Evolutionary conservation across 2,113 vertebrate species (phyloP).

Genomic region (Macquaria australasica): DNA sequence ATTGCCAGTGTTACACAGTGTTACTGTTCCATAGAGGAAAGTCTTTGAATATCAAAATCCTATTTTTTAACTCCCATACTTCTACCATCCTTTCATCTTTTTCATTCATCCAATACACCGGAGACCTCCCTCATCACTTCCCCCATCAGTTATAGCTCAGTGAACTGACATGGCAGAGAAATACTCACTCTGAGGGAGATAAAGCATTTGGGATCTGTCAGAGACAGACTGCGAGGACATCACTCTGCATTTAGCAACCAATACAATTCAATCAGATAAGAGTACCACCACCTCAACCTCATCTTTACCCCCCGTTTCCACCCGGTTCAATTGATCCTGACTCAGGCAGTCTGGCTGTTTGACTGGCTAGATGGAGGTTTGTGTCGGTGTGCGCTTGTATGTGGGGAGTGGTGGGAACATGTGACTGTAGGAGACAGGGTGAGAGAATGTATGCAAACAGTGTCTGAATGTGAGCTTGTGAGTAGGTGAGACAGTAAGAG

Average conservation of each 20-base stretch:
- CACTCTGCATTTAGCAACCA: conserved; percentile 42
- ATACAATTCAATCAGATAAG: conserved; percentile 26
- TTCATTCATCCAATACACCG: conserved; percentile 17
- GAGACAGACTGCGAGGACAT: conserved; percentile 32
- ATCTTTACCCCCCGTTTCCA: conserved; percentile 15
- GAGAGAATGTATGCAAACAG: not conserved
- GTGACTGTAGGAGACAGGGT: not conserved
- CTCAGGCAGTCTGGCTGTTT: conserved; percentile 17
- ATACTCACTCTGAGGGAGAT: conserved; percentile 49
- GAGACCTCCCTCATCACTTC: conserved; percentile 27
- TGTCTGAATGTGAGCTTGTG: not conserved
- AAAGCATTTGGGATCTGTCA: conserved; percentile 45
- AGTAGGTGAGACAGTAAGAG: not conserved
- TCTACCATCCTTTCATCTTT: conserved; percentile 19
- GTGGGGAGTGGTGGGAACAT: not conserved
- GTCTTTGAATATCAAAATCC: conserved; percentile 3
- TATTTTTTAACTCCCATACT: conserved; percentile 2
- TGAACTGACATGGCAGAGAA: conserved; percentile 47
- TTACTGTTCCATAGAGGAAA: not conserved
- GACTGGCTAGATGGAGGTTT: not conserved
- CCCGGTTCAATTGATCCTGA: conserved; percentile 44
- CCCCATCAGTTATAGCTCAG: conserved; percentile 47
- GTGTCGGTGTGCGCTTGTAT: not conserved
- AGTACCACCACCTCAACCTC: not conserved
- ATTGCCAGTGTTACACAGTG: not conserved